Evolutionary conservation across 2,113 vertebrate species (phyloP).

Genomic region (Nestor notabilis): DNA sequence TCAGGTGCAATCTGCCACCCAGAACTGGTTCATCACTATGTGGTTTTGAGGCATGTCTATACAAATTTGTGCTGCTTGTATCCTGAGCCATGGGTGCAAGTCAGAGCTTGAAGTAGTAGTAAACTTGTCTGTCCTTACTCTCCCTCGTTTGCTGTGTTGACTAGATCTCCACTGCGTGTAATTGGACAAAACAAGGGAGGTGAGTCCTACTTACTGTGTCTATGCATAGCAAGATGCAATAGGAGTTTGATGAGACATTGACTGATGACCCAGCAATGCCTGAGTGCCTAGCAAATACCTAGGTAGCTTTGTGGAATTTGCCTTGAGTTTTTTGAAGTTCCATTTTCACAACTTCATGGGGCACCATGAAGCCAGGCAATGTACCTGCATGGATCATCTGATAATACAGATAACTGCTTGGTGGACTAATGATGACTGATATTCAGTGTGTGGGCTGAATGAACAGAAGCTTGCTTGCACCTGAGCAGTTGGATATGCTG

Average conservation of each 20-base stretch:
- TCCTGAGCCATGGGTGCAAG: background rate
- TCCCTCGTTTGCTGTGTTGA: background rate
- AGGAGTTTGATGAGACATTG: background rate
- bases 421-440: background rate
- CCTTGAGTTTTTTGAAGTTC: background rate
- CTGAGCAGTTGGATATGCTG: background rate
- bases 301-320: background rate
- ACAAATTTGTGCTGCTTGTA: fast-evolving
- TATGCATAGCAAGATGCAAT: background rate
- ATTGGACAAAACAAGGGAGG: background rate
- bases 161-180: background rate
- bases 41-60: background rate
- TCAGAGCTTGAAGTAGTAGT: background rate
- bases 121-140: background rate
- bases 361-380: background rate
- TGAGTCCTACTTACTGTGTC: background rate
- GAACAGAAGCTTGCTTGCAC: background rate
- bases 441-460: background rate
- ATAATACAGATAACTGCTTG: background rate
- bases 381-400: background rate
- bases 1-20: background rate
- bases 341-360: background rate
- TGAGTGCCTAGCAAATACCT: background rate
- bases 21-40: fast-evolving
- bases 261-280: background rate